phyloP scores from a whole-genome alignment of 1,140 invertebrate species.

The Aphaenogaster rudis region DNA sequence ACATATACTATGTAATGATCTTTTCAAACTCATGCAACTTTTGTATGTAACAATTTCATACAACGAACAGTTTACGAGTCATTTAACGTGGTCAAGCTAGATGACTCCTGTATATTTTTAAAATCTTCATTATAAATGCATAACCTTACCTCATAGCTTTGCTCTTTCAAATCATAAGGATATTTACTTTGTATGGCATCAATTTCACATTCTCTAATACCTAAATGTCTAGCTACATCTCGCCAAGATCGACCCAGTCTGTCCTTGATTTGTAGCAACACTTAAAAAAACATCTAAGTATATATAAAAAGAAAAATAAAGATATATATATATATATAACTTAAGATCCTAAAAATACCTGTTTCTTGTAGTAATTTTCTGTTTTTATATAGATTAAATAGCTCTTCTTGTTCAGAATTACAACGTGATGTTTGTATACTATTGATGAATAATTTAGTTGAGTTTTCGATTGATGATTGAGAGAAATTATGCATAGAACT shows the following conservation, averaged over 20 bases:
- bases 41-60: too few species aligned
- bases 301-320: not conserved
- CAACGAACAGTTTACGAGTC: too few species aligned
- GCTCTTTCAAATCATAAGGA: conserved; percentile 72
- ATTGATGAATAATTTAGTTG: not conserved
- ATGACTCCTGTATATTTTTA: not conserved
- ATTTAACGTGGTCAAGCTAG: too few species aligned
- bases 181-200: conserved; percentile 85
- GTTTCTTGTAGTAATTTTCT: conserved; percentile 46
- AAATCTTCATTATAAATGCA: conserved; percentile 36
- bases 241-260: conserved; percentile 87
- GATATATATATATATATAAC: not conserved
- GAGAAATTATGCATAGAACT: not conserved
- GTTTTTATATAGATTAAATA: not conserved
- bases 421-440: not conserved
- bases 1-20: too few species aligned
- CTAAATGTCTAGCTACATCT: conserved; percentile 87
- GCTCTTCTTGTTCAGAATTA: not conserved
- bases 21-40: too few species aligned
- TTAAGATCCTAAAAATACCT: conserved; percentile 38
- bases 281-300: conserved; percentile 70
- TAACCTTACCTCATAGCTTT: conserved; percentile 75
- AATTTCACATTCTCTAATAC: conserved; percentile 86
- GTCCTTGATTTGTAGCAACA: conserved; percentile 78
- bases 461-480: not conserved